Evolutionary conservation across 2,888 invertebrate species (phyloP).

Genomic region (Stegophylla sp.): DNA sequence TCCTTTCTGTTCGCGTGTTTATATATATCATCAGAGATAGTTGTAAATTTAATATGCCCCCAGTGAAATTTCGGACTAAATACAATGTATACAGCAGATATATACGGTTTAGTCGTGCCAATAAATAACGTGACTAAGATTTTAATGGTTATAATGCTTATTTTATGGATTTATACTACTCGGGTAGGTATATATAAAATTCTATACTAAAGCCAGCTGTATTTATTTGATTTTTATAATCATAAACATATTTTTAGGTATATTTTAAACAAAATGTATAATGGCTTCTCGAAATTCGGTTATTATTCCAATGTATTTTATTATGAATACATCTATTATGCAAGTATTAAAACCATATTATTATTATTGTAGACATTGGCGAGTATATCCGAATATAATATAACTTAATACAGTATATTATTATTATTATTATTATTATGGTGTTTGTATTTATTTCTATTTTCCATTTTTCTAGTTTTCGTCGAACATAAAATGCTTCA

Average conservation of each 20-base stretch:
- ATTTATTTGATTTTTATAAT: background rate
- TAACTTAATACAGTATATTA: too few species aligned
- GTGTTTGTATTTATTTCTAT: too few species aligned
- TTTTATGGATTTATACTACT: conserved; percentile 7
- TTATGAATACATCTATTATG: too few species aligned
- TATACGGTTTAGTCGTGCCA: background rate
- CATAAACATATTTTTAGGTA: background rate
- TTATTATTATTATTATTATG: too few species aligned
- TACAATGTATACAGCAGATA: background rate
- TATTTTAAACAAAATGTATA: background rate
- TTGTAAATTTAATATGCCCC: background rate
- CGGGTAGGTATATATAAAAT: background rate
- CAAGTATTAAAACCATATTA: too few species aligned
- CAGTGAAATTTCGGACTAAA: background rate
- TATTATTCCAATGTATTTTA: too few species aligned
- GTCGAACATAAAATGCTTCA: too few species aligned
- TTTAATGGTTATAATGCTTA: background rate
- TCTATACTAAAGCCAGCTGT: background rate
- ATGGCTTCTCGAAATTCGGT: too few species aligned
- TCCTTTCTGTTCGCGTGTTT: too few species aligned
- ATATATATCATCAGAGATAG: background rate
- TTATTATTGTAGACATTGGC: too few species aligned
- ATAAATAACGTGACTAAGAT: background rate
- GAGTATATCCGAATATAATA: too few species aligned
- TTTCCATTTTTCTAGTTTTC: too few species aligned